Evolutionary conservation across 2,888 invertebrate species (phyloP).

Genomic region (Apodemia hepburni): DNA sequence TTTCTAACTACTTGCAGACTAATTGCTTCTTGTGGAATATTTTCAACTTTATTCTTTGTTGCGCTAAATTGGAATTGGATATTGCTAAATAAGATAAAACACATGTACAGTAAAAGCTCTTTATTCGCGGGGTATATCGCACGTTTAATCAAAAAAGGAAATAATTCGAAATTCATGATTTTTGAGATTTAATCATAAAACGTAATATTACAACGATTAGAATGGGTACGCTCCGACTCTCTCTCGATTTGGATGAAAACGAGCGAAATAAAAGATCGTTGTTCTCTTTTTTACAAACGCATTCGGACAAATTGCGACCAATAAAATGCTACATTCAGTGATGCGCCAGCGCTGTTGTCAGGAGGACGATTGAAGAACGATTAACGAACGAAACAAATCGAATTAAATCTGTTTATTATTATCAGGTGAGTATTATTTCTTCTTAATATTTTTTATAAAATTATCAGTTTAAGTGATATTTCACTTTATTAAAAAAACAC

Average conservation of each 20-base stretch:
- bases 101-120: no score
- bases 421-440: constrained; percentile 13
- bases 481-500: constrained; percentile 15
- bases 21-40: no score
- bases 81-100: no score
- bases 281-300: constrained; percentile 6
- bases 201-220: constrained; percentile 10
- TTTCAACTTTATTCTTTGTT: no score
- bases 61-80: no score
- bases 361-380: constrained; percentile 5
- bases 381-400: constrained; percentile 7
- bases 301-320: constrained; percentile 10
- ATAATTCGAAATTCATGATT: constrained; percentile 24
- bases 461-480: constrained; percentile 16
- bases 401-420: constrained; percentile 16
- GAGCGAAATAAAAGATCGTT: no score
- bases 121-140: no score
- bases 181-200: no score
- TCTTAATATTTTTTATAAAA: constrained; percentile 14
- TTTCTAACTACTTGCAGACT: background rate
- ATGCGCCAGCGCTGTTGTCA: background rate
- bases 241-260: constrained; percentile 5
- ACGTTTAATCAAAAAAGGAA: no score
- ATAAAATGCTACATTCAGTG: constrained; percentile 4
- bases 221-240: constrained; percentile 12